Percentiles rank a stretch among this genome's conserved stretches.
Conservation (phyloP, 2,888 invertebrate species). For the Diaperis boleti region DNA sequence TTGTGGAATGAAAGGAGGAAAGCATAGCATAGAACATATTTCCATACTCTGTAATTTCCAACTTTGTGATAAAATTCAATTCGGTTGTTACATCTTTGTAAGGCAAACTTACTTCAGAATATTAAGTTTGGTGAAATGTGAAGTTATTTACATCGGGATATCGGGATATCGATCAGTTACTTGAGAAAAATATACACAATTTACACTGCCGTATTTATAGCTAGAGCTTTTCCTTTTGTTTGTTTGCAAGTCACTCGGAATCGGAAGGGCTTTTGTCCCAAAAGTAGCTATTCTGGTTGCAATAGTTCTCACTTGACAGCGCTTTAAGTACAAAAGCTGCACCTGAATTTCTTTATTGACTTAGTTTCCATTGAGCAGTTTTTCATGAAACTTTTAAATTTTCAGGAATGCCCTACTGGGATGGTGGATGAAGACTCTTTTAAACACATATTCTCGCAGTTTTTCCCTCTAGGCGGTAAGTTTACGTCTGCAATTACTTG, state of each 20-base stretch:
- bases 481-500: slow-evolving; percentile 38
- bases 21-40: slow-evolving; percentile 25
- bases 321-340: no score
- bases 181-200: slow-evolving; percentile 6
- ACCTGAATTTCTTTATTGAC: not conserved
- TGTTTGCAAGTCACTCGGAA: not conserved
- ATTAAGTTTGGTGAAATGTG: slow-evolving; percentile 7
- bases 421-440: slow-evolving; percentile 90
- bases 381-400: slow-evolving; percentile 42
- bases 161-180: not conserved
- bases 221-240: not conserved
- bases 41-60: slow-evolving; percentile 23
- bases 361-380: not conserved
- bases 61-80: slow-evolving; percentile 35
- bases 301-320: not conserved
- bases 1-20: slow-evolving; percentile 21
- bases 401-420: slow-evolving; percentile 85
- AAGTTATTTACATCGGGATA: slow-evolving; percentile 6
- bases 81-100: slow-evolving; percentile 20
- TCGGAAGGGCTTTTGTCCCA: not conserved
- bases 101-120: slow-evolving; percentile 15
- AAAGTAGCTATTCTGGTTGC: not conserved
- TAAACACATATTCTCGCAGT: slow-evolving; percentile 89
- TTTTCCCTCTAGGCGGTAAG: slow-evolving; percentile 91
- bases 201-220: not conserved